These are phyloP conservation scores for Pelmatolapia mariae DNA, from an alignment of 2,113 vertebrate genomes.

Conservation along the genomic window DNA sequence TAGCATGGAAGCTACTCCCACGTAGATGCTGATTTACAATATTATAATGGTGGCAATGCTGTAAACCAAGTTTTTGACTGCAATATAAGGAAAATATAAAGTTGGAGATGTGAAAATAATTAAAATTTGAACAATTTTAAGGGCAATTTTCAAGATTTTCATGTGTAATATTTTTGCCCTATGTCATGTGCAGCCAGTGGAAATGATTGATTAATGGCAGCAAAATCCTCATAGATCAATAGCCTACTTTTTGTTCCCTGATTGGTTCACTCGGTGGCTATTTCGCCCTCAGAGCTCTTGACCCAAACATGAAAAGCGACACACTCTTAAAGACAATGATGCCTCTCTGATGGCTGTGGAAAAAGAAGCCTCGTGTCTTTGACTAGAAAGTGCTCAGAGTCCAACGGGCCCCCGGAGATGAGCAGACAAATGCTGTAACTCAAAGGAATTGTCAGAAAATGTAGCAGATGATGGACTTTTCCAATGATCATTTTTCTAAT, in stretches of 20 bases:
- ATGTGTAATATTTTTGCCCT: not conserved
- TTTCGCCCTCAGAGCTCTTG: slow-evolving; percentile 42
- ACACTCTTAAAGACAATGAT: slow-evolving; percentile 41
- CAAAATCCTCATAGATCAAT: slow-evolving; percentile 32
- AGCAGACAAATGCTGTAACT: slow-evolving; percentile 45
- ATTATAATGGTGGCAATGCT: not conserved
- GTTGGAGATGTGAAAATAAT: not conserved
- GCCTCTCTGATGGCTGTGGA: not conserved
- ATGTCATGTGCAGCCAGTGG: not conserved
- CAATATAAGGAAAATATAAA: not conserved
- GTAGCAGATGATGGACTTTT: slow-evolving; percentile 65
- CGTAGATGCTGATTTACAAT: not conserved
- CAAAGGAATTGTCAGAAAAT: slow-evolving; percentile 58
- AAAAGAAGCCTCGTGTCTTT: not conserved
- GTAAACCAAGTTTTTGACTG: not conserved
- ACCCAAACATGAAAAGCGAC: slow-evolving; percentile 48
- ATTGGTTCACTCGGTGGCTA: slow-evolving; percentile 29
- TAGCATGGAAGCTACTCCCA: slow-evolving; percentile 8
- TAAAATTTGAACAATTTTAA: not conserved
- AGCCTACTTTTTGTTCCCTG: slow-evolving; percentile 15
- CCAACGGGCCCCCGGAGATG: not conserved
- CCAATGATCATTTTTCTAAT: slow-evolving; percentile 68
- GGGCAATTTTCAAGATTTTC: not conserved
- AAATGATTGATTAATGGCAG: not conserved
- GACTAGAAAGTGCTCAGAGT: slow-evolving; percentile 5